Percentiles rank a stretch among this genome's conserved stretches.
phyloP scores from a whole-genome alignment of 2,113 vertebrate genomes.

The Sarotherodon lohbergeri region DNA sequence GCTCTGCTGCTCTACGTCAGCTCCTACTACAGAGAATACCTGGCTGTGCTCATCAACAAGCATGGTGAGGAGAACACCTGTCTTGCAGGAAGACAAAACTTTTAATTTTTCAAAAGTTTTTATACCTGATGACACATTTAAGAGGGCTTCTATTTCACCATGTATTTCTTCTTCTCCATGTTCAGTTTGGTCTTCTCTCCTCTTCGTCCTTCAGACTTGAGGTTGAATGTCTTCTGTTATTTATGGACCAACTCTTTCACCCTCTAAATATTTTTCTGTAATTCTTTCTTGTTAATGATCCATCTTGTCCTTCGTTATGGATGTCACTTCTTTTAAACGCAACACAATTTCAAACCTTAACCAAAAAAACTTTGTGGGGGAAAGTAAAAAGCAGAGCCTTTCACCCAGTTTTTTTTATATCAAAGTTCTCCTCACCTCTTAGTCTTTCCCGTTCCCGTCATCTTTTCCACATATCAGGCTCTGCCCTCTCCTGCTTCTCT shows the following conservation, averaged over 20 bases:
- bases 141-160: neutral
- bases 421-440: neutral
- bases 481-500: neutral
- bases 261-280: neutral
- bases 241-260: neutral
- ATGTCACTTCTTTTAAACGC: neutral
- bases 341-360: neutral
- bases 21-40: slow-evolving; percentile 83
- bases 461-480: neutral
- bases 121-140: neutral
- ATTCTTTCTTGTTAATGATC: neutral
- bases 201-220: neutral
- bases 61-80: slow-evolving; percentile 75
- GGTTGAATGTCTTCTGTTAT: neutral
- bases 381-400: neutral
- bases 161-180: neutral
- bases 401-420: neutral
- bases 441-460: neutral
- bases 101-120: neutral
- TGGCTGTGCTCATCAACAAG: slow-evolving; percentile 81
- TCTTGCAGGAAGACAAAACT: neutral
- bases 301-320: rapidly evolving
- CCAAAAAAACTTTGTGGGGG: neutral
- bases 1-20: slow-evolving; percentile 80
- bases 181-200: neutral